Base-by-base conservation (phyloP, 35 echinoderm and acorn worm genomes). In the Apostichopus japonicus region DNA sequence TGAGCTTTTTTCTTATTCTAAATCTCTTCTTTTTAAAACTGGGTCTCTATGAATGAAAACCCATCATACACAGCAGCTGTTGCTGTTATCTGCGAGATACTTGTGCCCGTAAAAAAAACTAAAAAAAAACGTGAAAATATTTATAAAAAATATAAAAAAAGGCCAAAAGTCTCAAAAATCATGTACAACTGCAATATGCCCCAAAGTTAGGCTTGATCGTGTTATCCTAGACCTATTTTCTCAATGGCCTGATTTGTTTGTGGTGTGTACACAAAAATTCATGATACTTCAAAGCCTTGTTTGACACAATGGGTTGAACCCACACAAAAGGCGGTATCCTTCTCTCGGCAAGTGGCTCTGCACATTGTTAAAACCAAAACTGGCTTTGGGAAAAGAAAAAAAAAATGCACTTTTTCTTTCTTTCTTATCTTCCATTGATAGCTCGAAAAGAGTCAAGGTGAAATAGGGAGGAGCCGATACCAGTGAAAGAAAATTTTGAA, bases 151-250 rank as follows among this genome's bases (percentile, higher is more conserved):
- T 44, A 44, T 19, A 83, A 11, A 67, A 67, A 67, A 67, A 67
- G 63, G 63, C 19, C 11, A 19, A 7, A 75, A 75, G 71, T 61
- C 57, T 61, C 57, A 61, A 8, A 53, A 54, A 44, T 44, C 78
- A 80, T 80, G 78, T 84, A 84, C 33, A 55, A 84, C 81, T 84
- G 27, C 54, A 44, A 84, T 84, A 84, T 84, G 81, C 81, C 81
- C 81, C 81, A 59, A 17, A 84, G 81, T 84, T 56, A 84, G 56
- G 53, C 23, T 84, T 84, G 81, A 84, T 84, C 81, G 56, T 84
- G 56, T 84, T 84, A 84, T 84, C 81, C 54, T 19, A 84, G 81
- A 84, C 81, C 81, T 84, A 84, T 54, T 84, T 84, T 62, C 56
- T 84, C 81, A 84, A 84, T 57, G 56, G 81, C 24, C n/a, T 75